phyloP scores from a whole-genome alignment of 1,140 invertebrate genomes.

The Macrotrachela quadricornifera region DNA sequence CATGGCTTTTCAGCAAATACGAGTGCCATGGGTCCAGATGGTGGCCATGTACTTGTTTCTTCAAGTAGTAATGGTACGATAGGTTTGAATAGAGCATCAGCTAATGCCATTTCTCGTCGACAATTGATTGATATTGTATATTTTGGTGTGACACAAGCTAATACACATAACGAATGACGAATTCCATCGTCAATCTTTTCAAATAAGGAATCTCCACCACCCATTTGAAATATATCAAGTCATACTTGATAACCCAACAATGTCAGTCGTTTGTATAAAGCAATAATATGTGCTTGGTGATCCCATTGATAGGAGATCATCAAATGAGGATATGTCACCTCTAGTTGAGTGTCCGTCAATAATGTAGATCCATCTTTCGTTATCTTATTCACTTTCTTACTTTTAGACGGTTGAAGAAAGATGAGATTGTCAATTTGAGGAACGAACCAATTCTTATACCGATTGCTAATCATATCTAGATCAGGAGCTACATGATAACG shows the following conservation, averaged over 20 bases:
- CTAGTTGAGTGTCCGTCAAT: too few relatives aligned
- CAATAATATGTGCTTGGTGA: slow-evolving; percentile 18
- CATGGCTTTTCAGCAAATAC: too few relatives aligned
- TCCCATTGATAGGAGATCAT: slow-evolving; percentile 28
- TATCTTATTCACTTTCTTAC: too few relatives aligned
- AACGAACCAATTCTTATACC: neutral
- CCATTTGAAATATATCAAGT: slow-evolving; percentile 27
- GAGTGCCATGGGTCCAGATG: slow-evolving; percentile 19
- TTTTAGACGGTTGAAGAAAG: too few relatives aligned
- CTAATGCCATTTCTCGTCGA: slow-evolving; percentile 19
- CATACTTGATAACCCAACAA: slow-evolving; percentile 19
- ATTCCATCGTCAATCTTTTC: slow-evolving; percentile 25
- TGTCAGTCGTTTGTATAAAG: slow-evolving; percentile 15
- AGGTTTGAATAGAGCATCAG: slow-evolving; percentile 20
- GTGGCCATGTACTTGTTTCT: slow-evolving; percentile 17
- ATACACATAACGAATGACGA: slow-evolving; percentile 16
- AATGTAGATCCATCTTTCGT: too few relatives aligned
- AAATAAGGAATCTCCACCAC: slow-evolving; percentile 24
- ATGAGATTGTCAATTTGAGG: too few relatives aligned
- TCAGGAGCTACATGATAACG: slow-evolving; percentile 12
- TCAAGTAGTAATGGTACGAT: slow-evolving; percentile 22
- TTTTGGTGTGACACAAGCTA: slow-evolving; percentile 21
- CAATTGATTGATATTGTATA: slow-evolving; percentile 23
- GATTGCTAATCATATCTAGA: slow-evolving; percentile 9
- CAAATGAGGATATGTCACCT: slow-evolving; percentile 11